Evolutionary conservation across 2,113 vertebrate genomes (phyloP), one percentile per base, ranked within the genome.

Genomic region (Thamnophis sirtalis): DNA sequence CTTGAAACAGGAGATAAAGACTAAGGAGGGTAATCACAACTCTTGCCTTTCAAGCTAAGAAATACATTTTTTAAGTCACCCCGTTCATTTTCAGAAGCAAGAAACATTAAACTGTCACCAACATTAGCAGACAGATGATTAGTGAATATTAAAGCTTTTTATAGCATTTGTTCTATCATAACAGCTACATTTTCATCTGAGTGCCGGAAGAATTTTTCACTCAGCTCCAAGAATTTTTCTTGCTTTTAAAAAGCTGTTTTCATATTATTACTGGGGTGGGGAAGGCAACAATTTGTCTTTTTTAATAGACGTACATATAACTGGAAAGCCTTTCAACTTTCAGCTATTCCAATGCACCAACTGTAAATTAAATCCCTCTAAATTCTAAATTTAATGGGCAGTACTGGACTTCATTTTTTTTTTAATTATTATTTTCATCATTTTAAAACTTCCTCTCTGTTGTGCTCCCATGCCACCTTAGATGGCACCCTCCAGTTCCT

Each of bases 361-460:
- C 53, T 38, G 56, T 58, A 58, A 26, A 88, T 73, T 80, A 92
- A 80, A 88, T 87, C 90, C 58, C 68, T 80, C 33, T 86, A 87
- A 87, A 90, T 93, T 80, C 85, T 58, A 54, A 56, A 56, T 93
- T 80, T 55, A 93, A 84, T 68, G 60, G 51, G 22, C 63, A 92
- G 51, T 26, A 54, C 10, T 90, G n/a, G 50, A 11, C 3, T 48
- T 49, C 21, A 2, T 11, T 17, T 38, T 49, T 17, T 49, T 38
- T 49, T 17, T 49, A 58, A 38, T 90, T 73, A 26, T 24, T 22
- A 21, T 53, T 26, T 13, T 49, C 48, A 50, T 28, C 6, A 22
- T 38, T 26, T 15, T 28, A 48, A 54, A 24, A 51, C 63, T n/a
- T 51, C 51, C 63, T 90, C n/a, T 87, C 28, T 48, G 13, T 26